A percentile compares a stretch with the other conserved stretches of the same genome.
These are phyloP conservation scores for Panzeria rudis DNA, from an alignment of 2,888 invertebrate genomes.

Conservation along the genomic window DNA sequence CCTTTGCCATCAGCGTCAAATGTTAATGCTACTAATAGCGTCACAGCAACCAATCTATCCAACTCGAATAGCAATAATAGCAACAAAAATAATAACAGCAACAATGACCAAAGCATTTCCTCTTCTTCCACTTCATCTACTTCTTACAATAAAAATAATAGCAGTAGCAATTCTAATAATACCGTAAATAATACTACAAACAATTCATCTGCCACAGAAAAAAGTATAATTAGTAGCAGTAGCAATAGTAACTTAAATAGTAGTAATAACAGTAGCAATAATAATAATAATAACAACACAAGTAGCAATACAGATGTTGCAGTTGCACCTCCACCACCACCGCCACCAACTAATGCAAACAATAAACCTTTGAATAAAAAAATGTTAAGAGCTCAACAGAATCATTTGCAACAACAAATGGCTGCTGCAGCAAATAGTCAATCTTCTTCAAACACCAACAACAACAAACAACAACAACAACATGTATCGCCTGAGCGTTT, in stretches of 20 bases:
- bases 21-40: slow-evolving; percentile 42
- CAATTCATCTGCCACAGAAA: slow-evolving; percentile 72
- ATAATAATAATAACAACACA: slow-evolving; percentile 62
- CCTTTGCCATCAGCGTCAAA: slow-evolving; percentile 51
- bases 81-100: slow-evolving; percentile 72
- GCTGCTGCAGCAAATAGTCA: slow-evolving; percentile 65
- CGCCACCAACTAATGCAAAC: slow-evolving; percentile 61
- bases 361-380: slow-evolving; percentile 82
- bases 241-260: slow-evolving; percentile 69
- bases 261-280: slow-evolving; percentile 63
- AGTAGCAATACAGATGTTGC: slow-evolving; percentile 67
- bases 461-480: slow-evolving; percentile 51
- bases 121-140: slow-evolving; percentile 54
- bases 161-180: slow-evolving; percentile 73
- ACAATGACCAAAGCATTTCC: slow-evolving; percentile 73
- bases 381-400: slow-evolving; percentile 82
- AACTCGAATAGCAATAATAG: slow-evolving; percentile 72
- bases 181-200: slow-evolving; percentile 81
- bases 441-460: slow-evolving; percentile 55
- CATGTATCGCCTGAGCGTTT: slow-evolving; percentile 67
- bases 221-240: slow-evolving; percentile 71
- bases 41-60: slow-evolving; percentile 63
- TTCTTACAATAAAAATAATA: slow-evolving; percentile 51
- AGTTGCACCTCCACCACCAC: slow-evolving; percentile 53
- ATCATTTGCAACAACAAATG: slow-evolving; percentile 79